Evolutionary conservation across 2,113 vertebrate genomes (phyloP), one percentile per base, ranked within the genome.

Genomic region (Heloderma charlesbogerti): DNA sequence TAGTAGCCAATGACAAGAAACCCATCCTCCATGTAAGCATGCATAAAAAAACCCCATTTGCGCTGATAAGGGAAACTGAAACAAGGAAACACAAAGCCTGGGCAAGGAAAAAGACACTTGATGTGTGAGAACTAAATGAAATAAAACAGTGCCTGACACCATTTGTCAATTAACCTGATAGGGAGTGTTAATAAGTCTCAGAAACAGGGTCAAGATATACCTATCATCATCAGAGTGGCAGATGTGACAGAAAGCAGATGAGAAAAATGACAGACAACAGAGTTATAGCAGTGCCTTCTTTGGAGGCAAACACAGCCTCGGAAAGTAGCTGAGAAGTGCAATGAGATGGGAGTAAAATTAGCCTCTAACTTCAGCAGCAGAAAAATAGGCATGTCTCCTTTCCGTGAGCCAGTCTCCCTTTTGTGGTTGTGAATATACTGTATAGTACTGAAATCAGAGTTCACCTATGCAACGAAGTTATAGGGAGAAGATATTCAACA

Each of bases 141-240:
- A 90, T 89, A 93, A 83, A 93, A 82, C 78, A 88, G 87, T 12
- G 82, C 78, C 79, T 88, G 89, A 94, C 88, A 88, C 87, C 75
- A 95, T 94, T 89, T 92, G 91, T 95, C 94, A 96, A 86, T 0
- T 0, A 92, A 85, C 74, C 88, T 95, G 95, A 95, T 91, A 94
- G 93, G 86, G 66, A 85, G 88, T 93, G 91, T 90, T 95, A 94
- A 95, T 92, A 94, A 92, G 91, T 88, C 88, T 95, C 88, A 90
- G 94, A 94, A 94, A 89, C 1, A 0, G 90, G 95, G 95, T 95
- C 95, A 96, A 25, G 66, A 63, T 88, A 63, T 88, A 93, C 85
- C 0, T 48, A 91, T 95, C 92, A 93, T 87, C 94, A 86, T 90
- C 78, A 88, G 92, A 94, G 84, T 92, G 94, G 93, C 93, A 94